phyloP scores from a whole-genome alignment of 2,797 vertebrate species.

The Loriculus beryllinus region DNA sequence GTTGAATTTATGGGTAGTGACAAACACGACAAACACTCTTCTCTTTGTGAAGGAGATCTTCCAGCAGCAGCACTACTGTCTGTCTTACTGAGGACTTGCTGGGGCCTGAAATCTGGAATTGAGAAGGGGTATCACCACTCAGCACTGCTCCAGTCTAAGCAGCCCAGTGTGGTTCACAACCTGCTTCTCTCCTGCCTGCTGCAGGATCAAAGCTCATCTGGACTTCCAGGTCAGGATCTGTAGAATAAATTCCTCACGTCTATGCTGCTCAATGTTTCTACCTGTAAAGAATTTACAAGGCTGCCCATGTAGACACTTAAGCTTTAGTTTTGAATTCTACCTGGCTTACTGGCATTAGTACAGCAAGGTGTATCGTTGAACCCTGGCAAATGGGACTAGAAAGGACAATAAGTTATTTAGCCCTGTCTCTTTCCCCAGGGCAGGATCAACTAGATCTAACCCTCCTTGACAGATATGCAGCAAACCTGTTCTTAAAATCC shows the following conservation, averaged over 20 bases:
- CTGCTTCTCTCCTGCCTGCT: neutral
- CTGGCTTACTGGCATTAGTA: neutral
- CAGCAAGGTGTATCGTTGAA: neutral
- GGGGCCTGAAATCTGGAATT: neutral
- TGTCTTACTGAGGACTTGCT: neutral
- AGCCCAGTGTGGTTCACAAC: neutral
- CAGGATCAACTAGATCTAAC: constrained; percentile 51
- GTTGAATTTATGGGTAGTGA: neutral
- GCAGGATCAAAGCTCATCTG: neutral
- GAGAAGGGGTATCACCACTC: neutral
- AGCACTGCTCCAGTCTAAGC: neutral
- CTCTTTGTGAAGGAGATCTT: neutral
- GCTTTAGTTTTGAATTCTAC: neutral
- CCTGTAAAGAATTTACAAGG: neutral
- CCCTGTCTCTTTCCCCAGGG: constrained; percentile 32
- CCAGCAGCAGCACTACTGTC: neutral
- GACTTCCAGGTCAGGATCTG: neutral
- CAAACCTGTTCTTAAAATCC: constrained; percentile 36
- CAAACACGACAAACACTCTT: neutral
- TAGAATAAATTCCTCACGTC: neutral
- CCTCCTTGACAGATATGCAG: constrained; percentile 36
- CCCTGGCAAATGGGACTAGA: neutral
- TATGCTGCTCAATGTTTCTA: neutral
- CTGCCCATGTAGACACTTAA: neutral
- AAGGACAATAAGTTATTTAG: constrained; percentile 10